These are phyloP conservation scores for Cololabis saira DNA, from an alignment of 2,113 vertebrate species.

Conservation along the genomic window DNA sequence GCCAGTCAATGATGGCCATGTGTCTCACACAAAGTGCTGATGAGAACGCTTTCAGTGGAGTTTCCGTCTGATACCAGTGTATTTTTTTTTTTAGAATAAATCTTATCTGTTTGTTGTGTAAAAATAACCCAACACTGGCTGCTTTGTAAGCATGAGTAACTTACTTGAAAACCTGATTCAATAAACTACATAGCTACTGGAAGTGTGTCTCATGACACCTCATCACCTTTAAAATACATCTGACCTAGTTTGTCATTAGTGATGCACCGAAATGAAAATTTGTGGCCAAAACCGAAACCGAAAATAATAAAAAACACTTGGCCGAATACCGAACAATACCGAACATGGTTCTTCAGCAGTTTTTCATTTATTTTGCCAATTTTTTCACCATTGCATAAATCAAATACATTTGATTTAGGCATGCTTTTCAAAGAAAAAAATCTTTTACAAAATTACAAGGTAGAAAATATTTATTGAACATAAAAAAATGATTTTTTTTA, in stretches of 20 bases:
- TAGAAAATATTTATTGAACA: no score
- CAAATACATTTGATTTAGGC: no score
- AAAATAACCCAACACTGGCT: slow-evolving; percentile 21
- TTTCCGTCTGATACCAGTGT: slow-evolving; percentile 12
- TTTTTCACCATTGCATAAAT: no score
- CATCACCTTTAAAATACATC: slow-evolving; percentile 31
- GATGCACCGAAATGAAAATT: no score
- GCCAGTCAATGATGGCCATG: slow-evolving; percentile 32
- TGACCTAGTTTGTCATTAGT: slow-evolving; percentile 44
- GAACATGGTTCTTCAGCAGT: no score
- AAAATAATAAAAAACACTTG: no score
- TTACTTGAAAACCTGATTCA: slow-evolving; percentile 24
- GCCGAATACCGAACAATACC: no score
- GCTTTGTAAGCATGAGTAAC: slow-evolving; percentile 6
- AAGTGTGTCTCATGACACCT: slow-evolving; percentile 30
- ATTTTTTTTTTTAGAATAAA: slow-evolving; percentile 10
- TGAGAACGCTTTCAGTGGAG: slow-evolving; percentile 32
- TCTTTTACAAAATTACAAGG: no score
- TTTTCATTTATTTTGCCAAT: no score
- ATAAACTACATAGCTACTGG: slow-evolving; percentile 24
- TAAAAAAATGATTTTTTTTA: no score
- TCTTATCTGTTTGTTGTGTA: slow-evolving; percentile 12
- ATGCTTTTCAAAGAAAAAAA: no score
- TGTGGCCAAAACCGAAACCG: no score
- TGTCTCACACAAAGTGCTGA: slow-evolving; percentile 61